Evolutionary conservation across 2,797 vertebrate species (phyloP).

Genomic region (Enteromius unitaeniatus): DNA sequence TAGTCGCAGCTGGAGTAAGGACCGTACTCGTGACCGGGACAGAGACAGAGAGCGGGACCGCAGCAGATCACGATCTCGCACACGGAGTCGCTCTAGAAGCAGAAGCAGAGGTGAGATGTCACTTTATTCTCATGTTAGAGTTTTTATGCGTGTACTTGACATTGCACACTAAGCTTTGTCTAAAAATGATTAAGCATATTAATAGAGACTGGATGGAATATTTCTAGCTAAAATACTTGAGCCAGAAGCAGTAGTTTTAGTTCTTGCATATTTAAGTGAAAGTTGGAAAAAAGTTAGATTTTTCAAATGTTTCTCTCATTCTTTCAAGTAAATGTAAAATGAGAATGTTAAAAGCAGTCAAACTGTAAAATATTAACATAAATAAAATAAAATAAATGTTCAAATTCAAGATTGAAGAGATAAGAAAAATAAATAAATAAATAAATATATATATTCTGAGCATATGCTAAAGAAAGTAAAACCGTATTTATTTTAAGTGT

Average conservation of each 20-base stretch:
- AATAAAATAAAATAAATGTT: not conserved
- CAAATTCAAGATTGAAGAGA: not conserved
- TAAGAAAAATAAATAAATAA: too few species aligned
- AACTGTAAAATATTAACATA: not conserved
- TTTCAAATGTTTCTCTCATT: not conserved
- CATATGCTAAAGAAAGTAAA: not conserved
- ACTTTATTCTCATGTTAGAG: not conserved
- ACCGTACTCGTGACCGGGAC: slow-evolving; percentile 88
- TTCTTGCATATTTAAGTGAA: not conserved
- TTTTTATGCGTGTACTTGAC: not conserved
- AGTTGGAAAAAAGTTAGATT: too few species aligned
- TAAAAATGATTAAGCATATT: not conserved
- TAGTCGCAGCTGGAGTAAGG: slow-evolving; percentile 96
- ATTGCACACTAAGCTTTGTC: not conserved
- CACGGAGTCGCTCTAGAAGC: slow-evolving; percentile 78
- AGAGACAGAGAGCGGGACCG: slow-evolving; percentile 86
- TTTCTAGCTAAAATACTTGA: not conserved
- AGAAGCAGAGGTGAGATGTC: slow-evolving; percentile 73
- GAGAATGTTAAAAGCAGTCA: not conserved
- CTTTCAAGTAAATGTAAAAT: too few species aligned
- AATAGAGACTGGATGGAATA: not conserved
- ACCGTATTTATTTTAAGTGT: not conserved
- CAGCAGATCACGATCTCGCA: slow-evolving; percentile 85
- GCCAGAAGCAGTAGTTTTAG: not conserved
- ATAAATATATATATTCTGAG: not conserved